These are phyloP conservation scores for Drosophila ficusphila DNA, from an alignment of 1,140 invertebrate genomes.

Conservation along the genomic window DNA sequence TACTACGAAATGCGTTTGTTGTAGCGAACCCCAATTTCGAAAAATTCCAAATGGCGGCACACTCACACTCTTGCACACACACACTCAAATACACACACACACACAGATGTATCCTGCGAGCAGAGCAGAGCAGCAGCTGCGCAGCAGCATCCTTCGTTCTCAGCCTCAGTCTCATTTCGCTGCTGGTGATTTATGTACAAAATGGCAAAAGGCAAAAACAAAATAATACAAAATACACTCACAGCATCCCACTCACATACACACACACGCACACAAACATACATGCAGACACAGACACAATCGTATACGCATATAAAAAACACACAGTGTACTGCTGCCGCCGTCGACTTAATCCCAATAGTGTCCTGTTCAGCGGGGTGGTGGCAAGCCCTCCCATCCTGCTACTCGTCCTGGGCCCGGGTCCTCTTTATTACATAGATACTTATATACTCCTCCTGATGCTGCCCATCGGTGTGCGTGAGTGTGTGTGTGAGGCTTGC, in stretches of 20 bases:
- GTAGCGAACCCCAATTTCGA: slow-evolving; percentile 84
- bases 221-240: slow-evolving; percentile 61
- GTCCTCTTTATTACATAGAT: slow-evolving; percentile 65
- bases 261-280: slow-evolving; percentile 30
- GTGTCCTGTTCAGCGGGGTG: slow-evolving; percentile 69
- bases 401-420: slow-evolving; percentile 2
- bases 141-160: slow-evolving; percentile 54
- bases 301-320: slow-evolving; percentile 1
- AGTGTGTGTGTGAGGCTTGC: slow-evolving; percentile 18
- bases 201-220: slow-evolving; percentile 77
- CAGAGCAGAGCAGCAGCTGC: slow-evolving; percentile 42
- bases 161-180: slow-evolving; percentile 33
- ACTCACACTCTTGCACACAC: slow-evolving; percentile 39
- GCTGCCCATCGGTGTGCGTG: slow-evolving; percentile 6
- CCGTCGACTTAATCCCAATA: slow-evolving; percentile 76
- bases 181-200: slow-evolving; percentile 81
- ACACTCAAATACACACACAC: slow-evolving; percentile 15
- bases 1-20: slow-evolving; percentile 85
- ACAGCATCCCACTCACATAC: slow-evolving; percentile 39
- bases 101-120: slow-evolving; percentile 8
- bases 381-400: slow-evolving; percentile 32
- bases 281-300: not conserved
- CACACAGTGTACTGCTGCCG: slow-evolving; percentile 5
- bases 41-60: slow-evolving; percentile 84
- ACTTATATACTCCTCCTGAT: slow-evolving; percentile 56